Base-by-base conservation (phyloP, 2,888 invertebrate species). In the Apantesis nais region DNA sequence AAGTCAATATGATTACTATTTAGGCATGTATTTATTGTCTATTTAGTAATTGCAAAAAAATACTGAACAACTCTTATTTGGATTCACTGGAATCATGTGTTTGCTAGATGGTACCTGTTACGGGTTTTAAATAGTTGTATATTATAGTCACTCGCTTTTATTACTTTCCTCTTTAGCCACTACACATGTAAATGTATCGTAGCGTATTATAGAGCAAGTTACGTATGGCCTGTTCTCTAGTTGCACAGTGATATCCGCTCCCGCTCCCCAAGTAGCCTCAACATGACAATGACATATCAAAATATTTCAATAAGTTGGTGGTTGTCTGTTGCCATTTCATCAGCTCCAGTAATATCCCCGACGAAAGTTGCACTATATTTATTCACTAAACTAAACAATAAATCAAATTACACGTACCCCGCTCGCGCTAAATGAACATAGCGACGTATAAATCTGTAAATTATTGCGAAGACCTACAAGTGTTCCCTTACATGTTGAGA, bases 401-500 rank as follows among this genome's bases (percentile, higher is more conserved):
- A 79, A 83, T 82, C 81, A 76, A 78, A 81, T 73, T 78, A 78
- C 81, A 84, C 83, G 83, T 83, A 78, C 83, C 72, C 78, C 79
- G 80, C 71, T 73, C 80, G 71, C 77, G 70, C 52, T 77, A 83
- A 81, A 78, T 78, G 58, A 83, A 84, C 74, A 76, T 83, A 86
- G 86, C 87, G 83, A 88, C 86, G 73, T 74, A 80, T 75, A 83
- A 88, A 79, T 84, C 75, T 72, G 78, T 76, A 88, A 89, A 86
- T 85, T 85, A 90, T 89, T 88, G 90, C 89, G 86, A 91, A 89
- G 81, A 85, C 86, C 91, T 92, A 92, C 89, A 84, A 89, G 90
- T 93, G 93, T 89, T 93, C 93, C 93, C 93, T 89, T 92, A 89
- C 88, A 88, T 89, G 79, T 86, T 85, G 91, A 92, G 91, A 90